Evolutionary conservation across 2,888 invertebrate genomes (phyloP), one percentile per base, ranked within the genome.

Genomic region (Eudasyphora cyanicolor): DNA sequence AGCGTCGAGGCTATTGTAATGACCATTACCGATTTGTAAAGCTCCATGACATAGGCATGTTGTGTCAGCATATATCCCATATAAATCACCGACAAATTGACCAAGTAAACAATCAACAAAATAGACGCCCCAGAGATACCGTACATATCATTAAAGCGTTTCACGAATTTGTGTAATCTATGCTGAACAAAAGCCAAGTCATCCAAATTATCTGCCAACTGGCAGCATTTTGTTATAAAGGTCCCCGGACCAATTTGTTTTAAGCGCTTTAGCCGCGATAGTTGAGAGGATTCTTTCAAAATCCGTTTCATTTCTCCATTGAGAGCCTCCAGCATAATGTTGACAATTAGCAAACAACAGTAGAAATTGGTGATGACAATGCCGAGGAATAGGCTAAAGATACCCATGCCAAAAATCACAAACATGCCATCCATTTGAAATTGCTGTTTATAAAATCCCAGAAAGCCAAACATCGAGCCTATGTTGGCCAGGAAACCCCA

Each of bases 121-220:
- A 45, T 5, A 12, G 14, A 45, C 7, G 14, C 7, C 3, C 6
- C 14, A 10, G 10, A n/a, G 3, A 64, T 64, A 2, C 29, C 64
- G n/a, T 29, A 64, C 32, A 64, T 32, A 8, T 17, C n/a, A 24
- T 64, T n/a, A 2, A 64, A 14, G 27, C 32, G 64, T 4, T 12
- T 8, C 2, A n/a, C 10, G 2, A 64, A 29, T 29, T 8, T 14
- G 4, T 64, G 62, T 1, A 82, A 54, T 12, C 32, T 70, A 42
- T 51, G 57, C 10, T 75, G 82, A 10, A n/a, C n/a, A 8, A 27
- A n/a, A 2, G 82, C 60, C 35, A 82, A 60, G 3, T 70, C 71
- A 54, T 82, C 78, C 62, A 82, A 60, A 5, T 70, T 42, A 70
- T 75, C 78, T 0, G 82, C 8, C 29, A 82, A 49, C 17, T 71